Evolutionary conservation across 1,140 invertebrate genomes (phyloP), one percentile per base, ranked within the genome.

Genomic region (Diprion similis): DNA sequence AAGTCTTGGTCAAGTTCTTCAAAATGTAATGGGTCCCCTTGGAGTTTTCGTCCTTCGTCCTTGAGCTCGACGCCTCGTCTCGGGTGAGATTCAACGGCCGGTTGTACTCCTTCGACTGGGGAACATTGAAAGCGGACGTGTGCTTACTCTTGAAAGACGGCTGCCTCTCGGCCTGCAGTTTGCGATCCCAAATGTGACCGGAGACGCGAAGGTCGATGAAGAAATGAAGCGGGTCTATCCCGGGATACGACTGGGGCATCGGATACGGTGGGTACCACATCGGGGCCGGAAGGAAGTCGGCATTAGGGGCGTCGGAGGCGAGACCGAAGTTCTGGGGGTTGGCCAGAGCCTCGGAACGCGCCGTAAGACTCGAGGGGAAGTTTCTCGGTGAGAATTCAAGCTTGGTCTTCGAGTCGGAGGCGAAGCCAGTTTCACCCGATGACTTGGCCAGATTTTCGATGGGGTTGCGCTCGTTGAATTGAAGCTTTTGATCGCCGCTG

Each of bases 161-260:
- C 46, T 84, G 82, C 13, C 83, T 77, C 9, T 84, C 84, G 10
- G 77, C 76, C 18, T 78, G 83, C 13, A 83, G 71, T 71, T 94
- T 94, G 45, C 92, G 87, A 73, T 95, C 94, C 85, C 94, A 95
- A 72, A 95, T 94, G 76, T 95, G 94, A 0, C 94, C 93, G 4
- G 93, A 94, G 0, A 95, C 94, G 65, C 94, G 90, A 0, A 95
- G 82, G 79, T 95, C 94, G 65, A 95, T 95, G 84, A 95, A 95
- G 80, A 95, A 95, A 79, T 95, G 94, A 8, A 95, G 76, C 0
- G 94, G 94, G 87, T 95, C 94, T 17, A 95, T 93, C 8, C 92
- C 92, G n/a, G 94, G 93, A 69, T 88, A 87, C 8, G 80, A 82
- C 46, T 93, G 93, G 0, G 93, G 90, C 46, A 89, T 87, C 24